phyloP scores from a whole-genome alignment of 1,140 invertebrate species.

The Leptopilina clavipes region DNA sequence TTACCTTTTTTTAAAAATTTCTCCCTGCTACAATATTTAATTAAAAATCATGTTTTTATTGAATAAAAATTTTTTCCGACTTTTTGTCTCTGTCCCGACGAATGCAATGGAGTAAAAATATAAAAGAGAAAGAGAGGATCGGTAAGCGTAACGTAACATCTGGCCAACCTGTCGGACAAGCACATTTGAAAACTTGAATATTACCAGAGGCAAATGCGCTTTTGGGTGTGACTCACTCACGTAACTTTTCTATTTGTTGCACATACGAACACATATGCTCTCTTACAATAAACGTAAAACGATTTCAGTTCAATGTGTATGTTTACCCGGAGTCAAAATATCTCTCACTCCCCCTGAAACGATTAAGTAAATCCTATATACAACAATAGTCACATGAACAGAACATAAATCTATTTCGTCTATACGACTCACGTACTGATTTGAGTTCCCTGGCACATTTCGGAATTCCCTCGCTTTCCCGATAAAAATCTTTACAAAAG shows the following conservation, averaged over 20 bases:
- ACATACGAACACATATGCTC: not conserved
- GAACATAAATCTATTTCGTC: constrained; percentile 1
- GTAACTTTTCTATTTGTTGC: not conserved
- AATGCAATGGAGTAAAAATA: not conserved
- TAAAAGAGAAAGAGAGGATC: not conserved
- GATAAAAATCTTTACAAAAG: not conserved
- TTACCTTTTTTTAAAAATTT: too few species aligned
- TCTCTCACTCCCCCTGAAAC: too few species aligned
- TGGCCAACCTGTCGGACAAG: constrained; percentile 42
- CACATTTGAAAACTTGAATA: constrained; percentile 44
- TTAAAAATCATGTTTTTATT: not conserved
- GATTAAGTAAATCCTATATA: not conserved
- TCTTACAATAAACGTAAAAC: constrained; percentile 1
- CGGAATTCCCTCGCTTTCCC: not conserved
- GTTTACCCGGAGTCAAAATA: not conserved
- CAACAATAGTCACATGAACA: constrained; percentile 10
- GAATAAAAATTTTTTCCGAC: not conserved
- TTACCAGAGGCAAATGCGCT: constrained; percentile 25
- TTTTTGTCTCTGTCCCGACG: not conserved
- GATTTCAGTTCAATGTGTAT: not conserved
- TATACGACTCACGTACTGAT: constrained; percentile 1
- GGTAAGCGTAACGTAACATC: constrained; percentile 38
- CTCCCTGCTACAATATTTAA: too few species aligned
- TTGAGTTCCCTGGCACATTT: not conserved
- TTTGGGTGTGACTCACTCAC: constrained; percentile 42